These are phyloP conservation scores for Chymomyza fuscimana DNA, from an alignment of 2,888 invertebrate genomes.

Conservation along the genomic window DNA sequence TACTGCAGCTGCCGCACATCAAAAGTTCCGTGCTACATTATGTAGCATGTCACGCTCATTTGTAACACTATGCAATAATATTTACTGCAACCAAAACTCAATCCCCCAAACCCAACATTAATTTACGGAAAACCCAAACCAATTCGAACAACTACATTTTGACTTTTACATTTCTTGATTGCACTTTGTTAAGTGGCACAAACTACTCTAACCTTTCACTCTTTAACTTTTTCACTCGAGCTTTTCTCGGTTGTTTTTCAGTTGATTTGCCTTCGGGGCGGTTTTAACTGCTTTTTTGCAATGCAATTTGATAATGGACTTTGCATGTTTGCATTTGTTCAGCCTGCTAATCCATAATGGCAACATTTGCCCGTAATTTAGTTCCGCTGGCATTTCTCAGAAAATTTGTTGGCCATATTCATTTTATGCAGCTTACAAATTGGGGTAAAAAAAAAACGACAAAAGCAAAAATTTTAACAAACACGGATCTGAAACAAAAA, in stretches of 20 bases:
- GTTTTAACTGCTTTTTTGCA: not conserved
- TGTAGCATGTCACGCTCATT: not conserved
- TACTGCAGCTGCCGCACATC: not conserved
- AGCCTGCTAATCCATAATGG: constrained; percentile 44
- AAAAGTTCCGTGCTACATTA: not conserved
- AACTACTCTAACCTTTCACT: constrained; percentile 34
- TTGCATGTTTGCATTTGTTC: constrained; percentile 55
- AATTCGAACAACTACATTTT: constrained; percentile 26
- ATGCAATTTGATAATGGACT: constrained; percentile 65
- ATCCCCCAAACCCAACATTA: constrained; percentile 23
- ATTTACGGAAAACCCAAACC: constrained; percentile 32
- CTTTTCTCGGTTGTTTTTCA: constrained; percentile 19
- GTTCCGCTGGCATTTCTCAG: constrained; percentile 40
- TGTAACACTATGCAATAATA: constrained; percentile 54
- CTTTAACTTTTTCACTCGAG: not conserved
- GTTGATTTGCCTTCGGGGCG: not conserved
- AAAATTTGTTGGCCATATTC: constrained; percentile 1
- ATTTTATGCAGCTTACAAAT: not conserved
- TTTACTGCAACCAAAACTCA: constrained; percentile 45
- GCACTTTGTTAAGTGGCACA: constrained; percentile 65
- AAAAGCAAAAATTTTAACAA: too few relatives aligned
- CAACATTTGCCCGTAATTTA: constrained; percentile 56
- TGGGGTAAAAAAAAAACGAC: not conserved
- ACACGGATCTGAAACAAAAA: too few relatives aligned
- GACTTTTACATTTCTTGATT: constrained; percentile 63